These are phyloP conservation scores for Cheumatopsyche charites DNA, from an alignment of 1,140 invertebrate genomes.

Conservation along the genomic window DNA sequence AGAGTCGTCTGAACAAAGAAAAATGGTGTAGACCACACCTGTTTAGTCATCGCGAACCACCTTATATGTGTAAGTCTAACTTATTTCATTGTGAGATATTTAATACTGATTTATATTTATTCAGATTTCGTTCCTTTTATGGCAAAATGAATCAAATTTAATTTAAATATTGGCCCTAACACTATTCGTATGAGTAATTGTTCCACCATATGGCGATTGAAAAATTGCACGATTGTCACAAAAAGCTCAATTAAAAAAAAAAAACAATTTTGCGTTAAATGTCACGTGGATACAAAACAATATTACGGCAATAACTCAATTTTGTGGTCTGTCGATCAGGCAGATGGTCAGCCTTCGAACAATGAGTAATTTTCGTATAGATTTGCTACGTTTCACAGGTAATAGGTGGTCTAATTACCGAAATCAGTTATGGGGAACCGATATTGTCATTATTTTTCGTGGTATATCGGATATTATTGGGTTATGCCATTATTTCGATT, in stretches of 20 bases:
- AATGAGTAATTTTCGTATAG: too few relatives aligned
- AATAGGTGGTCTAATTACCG: conserved; percentile 18
- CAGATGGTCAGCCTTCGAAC: not conserved
- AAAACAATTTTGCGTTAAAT: too few relatives aligned
- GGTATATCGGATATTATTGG: conserved; percentile 14
- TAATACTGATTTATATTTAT: too few relatives aligned
- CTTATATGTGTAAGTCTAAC: not conserved
- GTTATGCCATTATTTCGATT: conserved; percentile 24
- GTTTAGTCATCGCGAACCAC: conserved; percentile 8
- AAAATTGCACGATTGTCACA: too few relatives aligned
- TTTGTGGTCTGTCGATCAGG: not conserved
- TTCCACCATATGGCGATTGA: too few relatives aligned
- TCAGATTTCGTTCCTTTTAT: too few relatives aligned
- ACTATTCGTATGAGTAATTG: too few relatives aligned
- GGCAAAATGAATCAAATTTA: too few relatives aligned
- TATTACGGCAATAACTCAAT: conserved; percentile 20
- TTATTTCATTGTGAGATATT: not conserved
- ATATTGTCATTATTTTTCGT: conserved; percentile 33
- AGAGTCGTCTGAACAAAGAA: not conserved
- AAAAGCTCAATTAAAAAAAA: too few relatives aligned
- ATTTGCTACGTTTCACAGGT: not conserved
- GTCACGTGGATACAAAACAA: too few relatives aligned
- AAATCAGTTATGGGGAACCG: conserved; percentile 31
- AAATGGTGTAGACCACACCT: conserved; percentile 8
- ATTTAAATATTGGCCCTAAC: too few relatives aligned